Evolutionary conservation across 2,797 vertebrate genomes (phyloP).

Genomic region (Propithecus perrieri): DNA sequence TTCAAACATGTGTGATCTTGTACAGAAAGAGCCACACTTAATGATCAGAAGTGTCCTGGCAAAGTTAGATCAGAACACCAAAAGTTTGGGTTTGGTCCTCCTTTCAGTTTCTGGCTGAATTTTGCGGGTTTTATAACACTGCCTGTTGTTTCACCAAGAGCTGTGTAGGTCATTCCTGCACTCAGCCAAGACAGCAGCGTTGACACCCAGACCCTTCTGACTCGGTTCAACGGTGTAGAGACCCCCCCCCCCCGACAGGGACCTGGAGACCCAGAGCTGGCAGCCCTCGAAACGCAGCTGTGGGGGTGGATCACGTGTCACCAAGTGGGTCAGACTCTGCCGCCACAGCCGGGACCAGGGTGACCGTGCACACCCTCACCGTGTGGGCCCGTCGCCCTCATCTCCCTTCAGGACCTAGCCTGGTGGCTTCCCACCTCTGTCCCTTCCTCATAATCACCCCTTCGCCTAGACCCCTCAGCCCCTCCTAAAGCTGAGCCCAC

Average conservation of each 20-base stretch:
- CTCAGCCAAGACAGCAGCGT: not conserved
- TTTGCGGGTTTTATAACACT: not conserved
- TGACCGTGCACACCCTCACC: fast-evolving
- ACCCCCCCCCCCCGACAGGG: no score
- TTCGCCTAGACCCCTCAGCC: not conserved
- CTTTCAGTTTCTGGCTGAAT: not conserved
- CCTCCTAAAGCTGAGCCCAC: not conserved
- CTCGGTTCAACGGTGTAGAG: not conserved
- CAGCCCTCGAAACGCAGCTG: no score
- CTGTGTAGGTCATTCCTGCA: not conserved
- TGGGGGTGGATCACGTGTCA: no score
- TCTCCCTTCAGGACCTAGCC: no score
- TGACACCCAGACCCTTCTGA: not conserved
- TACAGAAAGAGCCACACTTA: not conserved
- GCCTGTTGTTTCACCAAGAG: no score
- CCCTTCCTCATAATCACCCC: not conserved
- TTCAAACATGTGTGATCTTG: fast-evolving
- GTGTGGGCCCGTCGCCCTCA: no score
- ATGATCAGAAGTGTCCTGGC: not conserved
- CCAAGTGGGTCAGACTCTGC: no score
- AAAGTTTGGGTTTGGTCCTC: not conserved
- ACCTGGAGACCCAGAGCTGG: not conserved
- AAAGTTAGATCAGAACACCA: not conserved
- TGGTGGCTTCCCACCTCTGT: fast-evolving
- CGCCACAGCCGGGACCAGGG: no score